These are phyloP conservation scores for Capromys pilorides DNA, from an alignment of 2,797 vertebrate genomes.

Conservation along the genomic window DNA sequence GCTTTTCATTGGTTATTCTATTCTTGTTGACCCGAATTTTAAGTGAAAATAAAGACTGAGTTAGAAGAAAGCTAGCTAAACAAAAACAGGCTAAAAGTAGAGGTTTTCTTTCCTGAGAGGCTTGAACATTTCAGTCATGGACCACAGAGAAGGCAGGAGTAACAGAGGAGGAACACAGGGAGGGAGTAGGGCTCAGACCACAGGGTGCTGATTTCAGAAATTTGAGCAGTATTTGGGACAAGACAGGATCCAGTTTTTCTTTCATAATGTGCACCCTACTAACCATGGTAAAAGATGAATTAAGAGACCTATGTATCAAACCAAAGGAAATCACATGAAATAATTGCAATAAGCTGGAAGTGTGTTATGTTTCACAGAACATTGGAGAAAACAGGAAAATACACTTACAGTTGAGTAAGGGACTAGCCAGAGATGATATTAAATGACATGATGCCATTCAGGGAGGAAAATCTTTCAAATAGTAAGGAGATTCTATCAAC, in stretches of 20 bases:
- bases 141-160: neutral
- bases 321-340: neutral
- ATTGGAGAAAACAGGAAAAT: neutral
- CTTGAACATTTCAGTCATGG: neutral
- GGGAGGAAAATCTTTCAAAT: neutral
- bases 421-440: neutral
- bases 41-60: neutral
- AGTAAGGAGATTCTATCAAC: neutral
- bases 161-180: neutral
- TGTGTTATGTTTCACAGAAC: neutral
- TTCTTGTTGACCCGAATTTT: slow-evolving; percentile 25
- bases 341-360: neutral
- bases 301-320: neutral
- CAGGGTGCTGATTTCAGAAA: neutral
- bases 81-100: neutral
- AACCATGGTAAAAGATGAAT: neutral
- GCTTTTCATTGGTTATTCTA: no score
- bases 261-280: neutral
- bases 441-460: neutral
- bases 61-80: neutral
- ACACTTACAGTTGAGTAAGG: neutral
- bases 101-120: neutral
- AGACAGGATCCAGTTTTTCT: neutral
- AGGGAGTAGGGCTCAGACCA: neutral
- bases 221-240: neutral